phyloP scores from a whole-genome alignment of 2,797 vertebrate genomes.

The Diplodus puntazzo region DNA sequence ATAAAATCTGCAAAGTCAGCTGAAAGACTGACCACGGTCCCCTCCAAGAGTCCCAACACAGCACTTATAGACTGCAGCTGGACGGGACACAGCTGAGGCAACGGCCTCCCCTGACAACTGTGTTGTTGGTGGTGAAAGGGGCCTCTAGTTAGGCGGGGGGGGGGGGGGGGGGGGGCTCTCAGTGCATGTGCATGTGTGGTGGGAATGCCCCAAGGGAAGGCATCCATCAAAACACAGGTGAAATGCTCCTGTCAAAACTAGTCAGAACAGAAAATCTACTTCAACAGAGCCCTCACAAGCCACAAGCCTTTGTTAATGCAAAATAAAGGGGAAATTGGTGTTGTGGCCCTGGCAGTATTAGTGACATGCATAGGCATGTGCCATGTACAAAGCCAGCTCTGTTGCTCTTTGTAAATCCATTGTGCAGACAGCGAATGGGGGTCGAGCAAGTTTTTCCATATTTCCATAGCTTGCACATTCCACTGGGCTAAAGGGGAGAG shows the following conservation, averaged over 20 bases:
- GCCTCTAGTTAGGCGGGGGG: constrained; percentile 15
- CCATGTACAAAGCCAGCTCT: constrained; percentile 69
- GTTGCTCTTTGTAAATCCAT: constrained; percentile 71
- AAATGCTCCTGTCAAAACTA: constrained; percentile 59
- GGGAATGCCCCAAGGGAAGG: constrained; percentile 31
- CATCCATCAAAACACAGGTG: constrained; percentile 66
- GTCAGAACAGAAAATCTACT: constrained; percentile 18
- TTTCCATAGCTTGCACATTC: constrained; percentile 79
- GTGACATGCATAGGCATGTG: constrained; percentile 64
- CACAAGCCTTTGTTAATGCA: constrained; percentile 28
- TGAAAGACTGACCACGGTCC: constrained; percentile 35
- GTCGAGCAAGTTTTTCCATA: constrained; percentile 70
- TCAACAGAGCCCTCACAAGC: constrained; percentile 5
- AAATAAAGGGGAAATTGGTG: constrained; percentile 37
- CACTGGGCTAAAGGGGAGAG: constrained; percentile 50
- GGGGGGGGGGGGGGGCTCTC: background rate
- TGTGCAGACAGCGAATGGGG: constrained; percentile 65
- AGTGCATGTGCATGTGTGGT: background rate
- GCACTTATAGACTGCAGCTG: constrained; percentile 54
- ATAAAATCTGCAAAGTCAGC: constrained; percentile 65
- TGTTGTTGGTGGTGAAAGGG: constrained; percentile 52
- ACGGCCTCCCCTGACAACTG: constrained; percentile 77
- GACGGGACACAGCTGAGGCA: constrained; percentile 78
- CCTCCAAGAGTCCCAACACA: constrained; percentile 24
- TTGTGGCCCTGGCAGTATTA: constrained; percentile 36